Evolutionary conservation across 2,113 vertebrate genomes (phyloP).

Genomic region (Guaruba guarouba): DNA sequence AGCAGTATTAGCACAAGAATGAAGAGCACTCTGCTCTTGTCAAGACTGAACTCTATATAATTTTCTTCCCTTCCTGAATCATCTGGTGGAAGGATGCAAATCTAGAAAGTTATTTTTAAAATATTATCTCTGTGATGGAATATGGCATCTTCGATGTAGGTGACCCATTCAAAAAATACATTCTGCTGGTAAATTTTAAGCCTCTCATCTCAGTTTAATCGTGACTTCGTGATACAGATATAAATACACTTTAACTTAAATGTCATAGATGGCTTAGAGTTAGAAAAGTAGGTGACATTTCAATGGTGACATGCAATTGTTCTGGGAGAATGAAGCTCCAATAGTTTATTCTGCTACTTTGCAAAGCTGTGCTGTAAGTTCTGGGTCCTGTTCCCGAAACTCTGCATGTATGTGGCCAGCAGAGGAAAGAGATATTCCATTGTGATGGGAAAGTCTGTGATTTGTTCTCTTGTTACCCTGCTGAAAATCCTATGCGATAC

Average conservation of each 20-base stretch:
- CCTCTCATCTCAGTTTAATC: not conserved
- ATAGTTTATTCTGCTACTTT: not conserved
- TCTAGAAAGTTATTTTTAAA: conserved; percentile 19
- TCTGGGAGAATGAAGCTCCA: not conserved
- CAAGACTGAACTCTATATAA: not conserved
- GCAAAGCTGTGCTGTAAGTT: not conserved
- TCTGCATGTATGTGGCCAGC: not conserved
- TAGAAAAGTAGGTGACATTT: conserved; percentile 6
- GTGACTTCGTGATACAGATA: not conserved
- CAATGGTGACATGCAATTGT: not conserved
- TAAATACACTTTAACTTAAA: conserved; percentile 7
- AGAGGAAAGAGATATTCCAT: not conserved
- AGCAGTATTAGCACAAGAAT: not conserved
- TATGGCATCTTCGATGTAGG: not conserved
- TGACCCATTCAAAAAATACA: conserved; percentile 17
- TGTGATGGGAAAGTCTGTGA: not conserved
- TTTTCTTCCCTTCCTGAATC: conserved; percentile 36
- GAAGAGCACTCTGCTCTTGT: not conserved
- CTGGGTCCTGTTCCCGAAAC: not conserved
- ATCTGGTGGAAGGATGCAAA: not conserved
- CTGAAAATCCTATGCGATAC: not conserved
- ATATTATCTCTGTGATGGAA: not conserved
- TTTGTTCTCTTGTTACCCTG: not conserved
- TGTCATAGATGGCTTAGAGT: not conserved
- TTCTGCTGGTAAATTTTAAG: conserved; percentile 8